phyloP scores from a whole-genome alignment of 2,113 vertebrate species.

The Rhea americana region DNA sequence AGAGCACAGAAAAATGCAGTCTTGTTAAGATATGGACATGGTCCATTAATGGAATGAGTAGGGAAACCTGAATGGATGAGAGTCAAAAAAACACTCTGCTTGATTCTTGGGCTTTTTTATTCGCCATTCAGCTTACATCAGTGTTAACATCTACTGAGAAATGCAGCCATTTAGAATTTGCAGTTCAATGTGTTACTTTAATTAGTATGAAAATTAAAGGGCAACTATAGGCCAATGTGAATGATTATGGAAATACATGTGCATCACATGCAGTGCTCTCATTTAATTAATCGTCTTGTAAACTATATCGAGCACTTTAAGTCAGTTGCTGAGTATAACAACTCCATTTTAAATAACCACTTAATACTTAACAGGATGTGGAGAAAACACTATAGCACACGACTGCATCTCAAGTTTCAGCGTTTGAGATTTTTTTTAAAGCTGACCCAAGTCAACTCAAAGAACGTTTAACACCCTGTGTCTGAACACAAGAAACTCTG shows the following conservation, averaged over 20 bases:
- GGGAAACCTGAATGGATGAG: slow-evolving; percentile 66
- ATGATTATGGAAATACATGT: slow-evolving; percentile 82
- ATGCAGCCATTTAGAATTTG: slow-evolving; percentile 71
- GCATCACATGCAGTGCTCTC: slow-evolving; percentile 77
- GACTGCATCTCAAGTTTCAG: slow-evolving; percentile 78
- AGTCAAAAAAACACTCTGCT: slow-evolving; percentile 68
- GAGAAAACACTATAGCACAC: slow-evolving; percentile 65
- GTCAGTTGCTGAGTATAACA: slow-evolving; percentile 75
- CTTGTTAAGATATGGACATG: slow-evolving; percentile 72
- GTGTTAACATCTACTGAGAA: slow-evolving; percentile 74
- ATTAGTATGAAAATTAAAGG: slow-evolving; percentile 84
- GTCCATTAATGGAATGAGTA: slow-evolving; percentile 72
- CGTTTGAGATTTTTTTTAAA: slow-evolving; percentile 77
- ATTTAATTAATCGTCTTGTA: slow-evolving; percentile 83
- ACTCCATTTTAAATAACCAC: slow-evolving; percentile 79
- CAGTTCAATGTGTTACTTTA: slow-evolving; percentile 79
- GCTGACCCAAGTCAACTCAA: slow-evolving; percentile 80
- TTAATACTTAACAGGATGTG: slow-evolving; percentile 81
- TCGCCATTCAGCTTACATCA: slow-evolving; percentile 67
- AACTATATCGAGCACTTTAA: slow-evolving; percentile 78
- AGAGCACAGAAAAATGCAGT: slow-evolving; percentile 52
- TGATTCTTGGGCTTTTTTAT: slow-evolving; percentile 68
- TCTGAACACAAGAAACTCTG: slow-evolving; percentile 79
- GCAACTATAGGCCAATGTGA: slow-evolving; percentile 76
- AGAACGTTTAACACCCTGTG: slow-evolving; percentile 75